Evolutionary conservation across 2,888 invertebrate genomes (phyloP).

Genomic region (Cheilosia vulpina): DNA sequence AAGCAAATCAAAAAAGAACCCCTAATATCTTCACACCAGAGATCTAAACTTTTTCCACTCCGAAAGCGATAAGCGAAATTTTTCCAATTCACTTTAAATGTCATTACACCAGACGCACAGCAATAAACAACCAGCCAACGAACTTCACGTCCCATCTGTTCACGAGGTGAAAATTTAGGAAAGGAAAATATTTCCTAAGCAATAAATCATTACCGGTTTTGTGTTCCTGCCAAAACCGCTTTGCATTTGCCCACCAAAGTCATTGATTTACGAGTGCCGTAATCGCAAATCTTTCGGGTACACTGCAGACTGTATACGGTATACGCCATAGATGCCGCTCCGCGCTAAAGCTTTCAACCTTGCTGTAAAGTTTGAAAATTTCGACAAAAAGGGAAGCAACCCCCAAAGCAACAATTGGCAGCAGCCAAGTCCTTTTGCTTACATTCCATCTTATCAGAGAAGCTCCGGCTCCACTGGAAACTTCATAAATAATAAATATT

Average conservation of each 20-base stretch:
- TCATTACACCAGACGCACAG: constrained; percentile 42
- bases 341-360: constrained; percentile 14
- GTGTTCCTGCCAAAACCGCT: constrained; percentile 70
- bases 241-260: constrained; percentile 47
- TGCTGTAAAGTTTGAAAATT: constrained; percentile 16
- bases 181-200: constrained; percentile 62
- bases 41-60: background rate
- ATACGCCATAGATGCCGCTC: background rate
- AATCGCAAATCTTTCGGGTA: constrained; percentile 58
- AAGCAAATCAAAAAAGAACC: background rate
- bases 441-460: constrained; percentile 42
- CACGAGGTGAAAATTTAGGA: constrained; percentile 63
- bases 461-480: constrained; percentile 18
- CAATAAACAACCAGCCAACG: constrained; percentile 58
- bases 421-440: constrained; percentile 25
- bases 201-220: constrained; percentile 73
- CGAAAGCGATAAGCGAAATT: constrained; percentile 32
- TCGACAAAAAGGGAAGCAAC: background rate
- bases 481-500: constrained; percentile 59
- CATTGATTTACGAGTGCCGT: constrained; percentile 69
- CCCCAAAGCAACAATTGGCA: constrained; percentile 48
- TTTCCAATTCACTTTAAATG: constrained; percentile 57
- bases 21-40: background rate
- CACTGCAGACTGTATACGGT: constrained; percentile 25
- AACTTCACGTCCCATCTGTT: constrained; percentile 66